A percentile compares a stretch with the other conserved stretches of the same genome.
phyloP scores from a whole-genome alignment of 2,888 invertebrate genomes.

The Nemurella pictetii region DNA sequence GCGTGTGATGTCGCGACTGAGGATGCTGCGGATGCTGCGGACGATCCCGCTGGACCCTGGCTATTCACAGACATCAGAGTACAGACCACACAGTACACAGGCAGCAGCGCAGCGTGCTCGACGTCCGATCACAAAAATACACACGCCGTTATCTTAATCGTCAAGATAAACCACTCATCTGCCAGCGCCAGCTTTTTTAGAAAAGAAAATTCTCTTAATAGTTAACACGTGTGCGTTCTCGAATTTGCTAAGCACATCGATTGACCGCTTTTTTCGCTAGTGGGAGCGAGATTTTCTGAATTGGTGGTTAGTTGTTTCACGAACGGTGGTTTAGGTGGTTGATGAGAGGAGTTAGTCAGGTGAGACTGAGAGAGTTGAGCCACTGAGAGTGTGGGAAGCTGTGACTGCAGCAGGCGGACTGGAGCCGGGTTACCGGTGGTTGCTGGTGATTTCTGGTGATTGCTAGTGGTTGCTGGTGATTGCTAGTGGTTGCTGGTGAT shows the following conservation, averaged over 20 bases:
- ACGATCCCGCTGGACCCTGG: neutral
- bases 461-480: neutral
- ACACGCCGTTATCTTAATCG: neutral
- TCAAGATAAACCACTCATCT: neutral
- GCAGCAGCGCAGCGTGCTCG: neutral
- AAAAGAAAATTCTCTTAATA: neutral
- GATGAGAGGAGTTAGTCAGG: neutral
- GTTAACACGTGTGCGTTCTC: neutral
- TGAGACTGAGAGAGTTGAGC: neutral
- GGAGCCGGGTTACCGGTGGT: neutral
- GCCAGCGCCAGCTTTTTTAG: neutral
- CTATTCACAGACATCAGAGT: too few relatives aligned
- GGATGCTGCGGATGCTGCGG: too few relatives aligned
- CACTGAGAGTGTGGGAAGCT: neutral
- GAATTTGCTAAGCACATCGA: neutral
- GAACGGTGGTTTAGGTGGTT: too few relatives aligned
- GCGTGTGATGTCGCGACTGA: too few relatives aligned
- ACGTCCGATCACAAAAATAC: neutral
- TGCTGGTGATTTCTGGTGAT: too few relatives aligned
- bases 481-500: conserved; percentile 11
- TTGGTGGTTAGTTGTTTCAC: neutral
- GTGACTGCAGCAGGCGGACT: neutral
- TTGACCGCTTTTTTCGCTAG: neutral
- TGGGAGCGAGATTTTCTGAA: neutral
- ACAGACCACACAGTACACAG: neutral